Evolutionary conservation across 2,113 vertebrate genomes (phyloP), one percentile per base, ranked within the genome.

Genomic region (Hepsetus odoe): DNA sequence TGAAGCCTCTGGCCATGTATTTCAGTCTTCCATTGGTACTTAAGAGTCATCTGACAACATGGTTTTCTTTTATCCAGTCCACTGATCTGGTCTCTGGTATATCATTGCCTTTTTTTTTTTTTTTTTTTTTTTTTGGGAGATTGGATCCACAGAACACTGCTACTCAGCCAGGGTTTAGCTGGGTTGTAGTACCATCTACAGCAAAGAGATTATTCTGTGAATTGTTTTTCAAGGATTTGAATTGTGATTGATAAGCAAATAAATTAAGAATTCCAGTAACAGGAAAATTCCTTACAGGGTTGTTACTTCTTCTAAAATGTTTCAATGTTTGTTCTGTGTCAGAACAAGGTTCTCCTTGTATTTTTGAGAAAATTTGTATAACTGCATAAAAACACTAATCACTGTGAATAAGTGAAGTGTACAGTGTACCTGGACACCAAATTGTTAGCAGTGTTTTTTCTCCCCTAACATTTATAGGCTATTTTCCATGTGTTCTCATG

Each of bases 251-350:
- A 5, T 40, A 55, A 76, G 16, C 32, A 67, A 66, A 67, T n/a
- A 40, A 38, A 35, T 51, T 24, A 74, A 66, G n/a, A 65, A 66
- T 75, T 76, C 53, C 62, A 56, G 38, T 76, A 76, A 76, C 42
- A 76, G 64, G 65, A 35, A 69, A 61, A 70, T 73, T 77, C 35
- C 61, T 30, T 74, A 71, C 77, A 74, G 77, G 81, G 68, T 80
- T 40, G 33, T 73, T 58, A 49, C 56, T 24, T 51, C 82, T 74
- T 81, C 32, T 33, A 61, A 51, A 71, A 62, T n/a, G 58, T 79
- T 84, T 79, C 73, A 75, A 83, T 86, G 82, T 86, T 89, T 88
- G 89, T 90, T 89, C 87, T 84, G 86, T 44, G 88, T 90, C 89
- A 91, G 89, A 88, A 91, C 90, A 81, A 85, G 74, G 80, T 76